Conservation (phyloP, 30 jellyfish, hydroid and myxozoan species). For the Aurelia coerulea region DNA sequence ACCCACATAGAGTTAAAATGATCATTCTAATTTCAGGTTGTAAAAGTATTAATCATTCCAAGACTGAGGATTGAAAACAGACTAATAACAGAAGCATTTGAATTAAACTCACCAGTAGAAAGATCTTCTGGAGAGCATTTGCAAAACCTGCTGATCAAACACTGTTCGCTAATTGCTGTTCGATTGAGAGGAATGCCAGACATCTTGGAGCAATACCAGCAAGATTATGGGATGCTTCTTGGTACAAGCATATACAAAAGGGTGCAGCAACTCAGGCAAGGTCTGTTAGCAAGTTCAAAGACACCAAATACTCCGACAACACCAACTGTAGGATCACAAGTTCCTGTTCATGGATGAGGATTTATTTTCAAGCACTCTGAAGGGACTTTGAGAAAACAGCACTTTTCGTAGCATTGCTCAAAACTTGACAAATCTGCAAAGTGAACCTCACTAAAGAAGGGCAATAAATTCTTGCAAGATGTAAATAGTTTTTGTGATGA, state of each 20-base stretch:
- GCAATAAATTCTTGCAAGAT: too few species aligned
- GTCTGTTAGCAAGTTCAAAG: constrained; percentile 59
- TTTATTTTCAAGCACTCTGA: not conserved
- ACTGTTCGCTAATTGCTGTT: constrained; percentile 73
- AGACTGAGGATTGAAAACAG: constrained; percentile 83
- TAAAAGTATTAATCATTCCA: constrained; percentile 88
- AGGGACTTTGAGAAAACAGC: too few species aligned
- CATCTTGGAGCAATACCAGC: constrained; percentile 60
- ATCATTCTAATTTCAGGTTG: constrained; percentile 60
- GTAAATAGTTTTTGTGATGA: too few species aligned
- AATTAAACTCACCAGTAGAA: constrained; percentile 67
- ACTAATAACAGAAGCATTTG: constrained; percentile 71
- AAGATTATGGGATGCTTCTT: constrained; percentile 80
- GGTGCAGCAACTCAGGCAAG: constrained; percentile 80
- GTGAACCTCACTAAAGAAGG: too few species aligned
- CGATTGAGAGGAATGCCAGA: constrained; percentile 74
- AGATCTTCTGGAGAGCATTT: constrained; percentile 86
- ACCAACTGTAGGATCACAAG: constrained; percentile 41
- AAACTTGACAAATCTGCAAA: too few species aligned
- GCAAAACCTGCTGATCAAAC: constrained; percentile 78
- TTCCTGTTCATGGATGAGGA: constrained; percentile 25
- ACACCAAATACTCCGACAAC: constrained; percentile 90
- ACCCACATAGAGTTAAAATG: too few species aligned
- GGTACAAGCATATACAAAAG: constrained; percentile 67
- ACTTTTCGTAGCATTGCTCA: too few species aligned